Evolutionary conservation across 1,140 invertebrate species (phyloP).

Genomic region (Lucilia sericata): DNA sequence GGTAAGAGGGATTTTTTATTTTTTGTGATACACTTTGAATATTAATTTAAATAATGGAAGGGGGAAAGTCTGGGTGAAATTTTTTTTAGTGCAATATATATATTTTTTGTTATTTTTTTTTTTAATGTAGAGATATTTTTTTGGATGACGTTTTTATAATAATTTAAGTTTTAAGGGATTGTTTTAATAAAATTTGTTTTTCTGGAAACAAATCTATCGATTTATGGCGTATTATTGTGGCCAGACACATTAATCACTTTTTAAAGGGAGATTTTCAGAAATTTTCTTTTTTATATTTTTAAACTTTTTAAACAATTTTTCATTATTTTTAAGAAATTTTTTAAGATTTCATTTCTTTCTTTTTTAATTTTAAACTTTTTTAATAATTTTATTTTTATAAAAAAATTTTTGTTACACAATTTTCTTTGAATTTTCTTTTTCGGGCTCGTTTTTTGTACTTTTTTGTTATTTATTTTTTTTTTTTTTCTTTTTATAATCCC

Average conservation of each 20-base stretch:
- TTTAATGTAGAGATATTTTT: no score
- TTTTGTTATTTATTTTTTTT: conserved; percentile 4
- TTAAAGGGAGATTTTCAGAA: no score
- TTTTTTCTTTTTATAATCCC: not conserved
- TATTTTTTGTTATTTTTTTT: no score
- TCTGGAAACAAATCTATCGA: not conserved
- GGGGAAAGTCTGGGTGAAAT: conserved; percentile 19
- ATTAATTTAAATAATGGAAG: not conserved
- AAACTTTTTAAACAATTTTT: not conserved
- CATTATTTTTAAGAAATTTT: not conserved
- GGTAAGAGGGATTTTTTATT: no score
- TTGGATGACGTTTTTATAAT: no score
- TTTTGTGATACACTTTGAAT: not conserved
- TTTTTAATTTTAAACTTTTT: not conserved
- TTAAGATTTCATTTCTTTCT: not conserved
- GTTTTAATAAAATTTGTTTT: not conserved
- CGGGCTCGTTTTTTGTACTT: not conserved
- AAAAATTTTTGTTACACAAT: conserved; percentile 38
- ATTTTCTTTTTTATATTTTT: not conserved
- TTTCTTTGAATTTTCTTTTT: not conserved
- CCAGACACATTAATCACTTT: conserved; percentile 35
- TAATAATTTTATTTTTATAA: not conserved
- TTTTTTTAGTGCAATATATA: not conserved
- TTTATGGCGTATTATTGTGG: not conserved
- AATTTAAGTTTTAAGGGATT: not conserved